A percentile compares a stretch with the other conserved stretches of the same genome.
phyloP scores from a whole-genome alignment of 2,888 invertebrate genomes.

The Nudaria mundana region DNA sequence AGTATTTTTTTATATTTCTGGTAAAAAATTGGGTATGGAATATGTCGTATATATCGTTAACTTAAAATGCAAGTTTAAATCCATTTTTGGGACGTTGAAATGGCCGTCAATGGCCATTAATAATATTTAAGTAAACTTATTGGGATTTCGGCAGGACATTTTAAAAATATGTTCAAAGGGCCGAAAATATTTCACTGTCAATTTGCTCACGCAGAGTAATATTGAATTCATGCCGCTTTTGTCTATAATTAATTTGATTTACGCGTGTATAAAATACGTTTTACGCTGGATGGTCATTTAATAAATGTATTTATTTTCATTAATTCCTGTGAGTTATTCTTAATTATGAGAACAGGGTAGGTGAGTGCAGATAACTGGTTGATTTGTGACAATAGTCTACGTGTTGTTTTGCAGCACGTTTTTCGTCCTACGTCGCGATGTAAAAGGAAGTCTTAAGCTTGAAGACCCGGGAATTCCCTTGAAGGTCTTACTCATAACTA shows the following conservation, averaged over 20 bases:
- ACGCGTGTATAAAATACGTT: conserved; percentile 40
- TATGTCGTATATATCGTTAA: conserved; percentile 25
- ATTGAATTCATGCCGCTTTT: conserved; percentile 32
- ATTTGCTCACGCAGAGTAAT: conserved; percentile 22
- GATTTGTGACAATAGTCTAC: too few relatives aligned
- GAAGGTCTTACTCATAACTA: too few relatives aligned
- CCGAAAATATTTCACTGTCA: conserved; percentile 27
- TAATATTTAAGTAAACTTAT: conserved; percentile 23
- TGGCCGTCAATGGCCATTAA: conserved; percentile 18
- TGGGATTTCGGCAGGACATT: conserved; percentile 15
- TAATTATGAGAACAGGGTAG: too few relatives aligned
- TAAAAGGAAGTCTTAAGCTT: too few relatives aligned
- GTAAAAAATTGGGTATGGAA: too few relatives aligned
- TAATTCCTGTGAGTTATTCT: too few relatives aligned
- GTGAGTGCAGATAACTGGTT: too few relatives aligned
- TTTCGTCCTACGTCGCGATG: too few relatives aligned
- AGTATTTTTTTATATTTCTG: too few relatives aligned
- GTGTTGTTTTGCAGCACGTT: too few relatives aligned
- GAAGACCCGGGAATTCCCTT: too few relatives aligned
- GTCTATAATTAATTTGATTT: conserved; percentile 36
- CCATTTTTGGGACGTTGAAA: conserved; percentile 7
- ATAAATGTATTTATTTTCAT: conserved; percentile 7
- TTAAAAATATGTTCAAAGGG: conserved; percentile 18
- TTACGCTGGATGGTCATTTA: conserved; percentile 42
- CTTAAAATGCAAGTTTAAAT: conserved; percentile 17